A percentile compares a stretch with the other conserved stretches of the same genome.
Conservation (phyloP, 1,140 invertebrate species). For the Drosophila carrolli region DNA sequence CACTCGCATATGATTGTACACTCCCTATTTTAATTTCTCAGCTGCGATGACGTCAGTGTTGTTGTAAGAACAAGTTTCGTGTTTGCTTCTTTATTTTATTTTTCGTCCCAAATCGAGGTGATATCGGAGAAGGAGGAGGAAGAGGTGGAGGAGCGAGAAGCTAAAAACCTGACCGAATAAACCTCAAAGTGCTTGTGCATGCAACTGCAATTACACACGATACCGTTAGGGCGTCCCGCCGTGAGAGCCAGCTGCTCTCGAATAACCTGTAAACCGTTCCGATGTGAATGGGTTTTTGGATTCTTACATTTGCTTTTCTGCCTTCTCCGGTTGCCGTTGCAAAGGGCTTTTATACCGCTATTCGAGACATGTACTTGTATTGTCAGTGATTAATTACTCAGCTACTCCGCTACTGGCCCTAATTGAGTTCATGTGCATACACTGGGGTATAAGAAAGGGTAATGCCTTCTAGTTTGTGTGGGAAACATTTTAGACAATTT, state of each 20-base stretch:
- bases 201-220: conserved; percentile 75
- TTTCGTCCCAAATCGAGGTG: conserved; percentile 35
- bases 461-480: neutral
- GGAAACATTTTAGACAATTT: neutral
- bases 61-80: conserved; percentile 78
- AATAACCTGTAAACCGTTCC: conserved; percentile 66
- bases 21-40: conserved; percentile 75
- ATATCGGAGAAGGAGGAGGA: conserved; percentile 10
- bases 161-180: conserved; percentile 67
- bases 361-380: conserved; percentile 30
- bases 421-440: conserved; percentile 64
- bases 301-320: conserved; percentile 17
- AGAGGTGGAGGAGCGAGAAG: conserved; percentile 9
- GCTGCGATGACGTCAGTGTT: conserved; percentile 80
- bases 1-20: conserved; percentile 61
- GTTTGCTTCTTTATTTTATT: conserved; percentile 28
- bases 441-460: neutral
- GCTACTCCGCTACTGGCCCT: conserved; percentile 52
- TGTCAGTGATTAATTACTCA: conserved; percentile 67
- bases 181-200: conserved; percentile 67
- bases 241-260: conserved; percentile 49
- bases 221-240: conserved; percentile 68
- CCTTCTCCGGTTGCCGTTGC: conserved; percentile 27
- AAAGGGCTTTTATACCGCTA: conserved; percentile 44
- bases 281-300: conserved; percentile 35